Evolutionary conservation across 2,797 vertebrate species (phyloP), one percentile per base, ranked within the genome.

Genomic region (Crypturellus tataupa): DNA sequence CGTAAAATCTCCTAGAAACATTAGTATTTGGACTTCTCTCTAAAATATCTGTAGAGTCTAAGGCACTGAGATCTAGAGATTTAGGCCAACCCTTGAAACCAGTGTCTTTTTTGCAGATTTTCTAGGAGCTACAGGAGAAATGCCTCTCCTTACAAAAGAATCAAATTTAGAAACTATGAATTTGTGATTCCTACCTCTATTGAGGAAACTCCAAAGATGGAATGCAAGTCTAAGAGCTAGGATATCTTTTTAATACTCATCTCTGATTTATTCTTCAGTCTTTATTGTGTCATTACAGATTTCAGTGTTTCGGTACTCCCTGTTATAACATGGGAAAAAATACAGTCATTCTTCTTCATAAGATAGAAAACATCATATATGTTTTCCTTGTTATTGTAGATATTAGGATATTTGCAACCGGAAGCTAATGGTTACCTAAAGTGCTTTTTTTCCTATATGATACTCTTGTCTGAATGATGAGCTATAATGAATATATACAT

Each of bases 401-500:
- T 80, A 64, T 3, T 62, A 73, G 25, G 60, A 64, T 60, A n/a
- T 40, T 60, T 70, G 24, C 47, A 88, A 29, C 11, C 58, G 44
- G 69, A 64, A 85, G 62, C 53, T 19, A 80, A 6, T 13, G 51
- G 33, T 82, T 82, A 64, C 12, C 16, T 56, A 31, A 62, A 86
- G 17, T 60, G 12, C n/a, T 7, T 37, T 70, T 80, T 77, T 25
- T 68, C 44, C 23, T 33, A 10, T 76, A 70, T 83, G 4, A 2
- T 73, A 88, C 87, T 77, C 31, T 44, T 80, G 6, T 83, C 75
- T 91, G 78, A 88, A 70, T 84, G 8, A 73, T 85, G 37, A 90
- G 23, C 33, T 68, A 2, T 49, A 81, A 82, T 21, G 23, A 81
- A 56, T 89, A n/a, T 23, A 88, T 44, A 14, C 64, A 46, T 65